Percentiles rank a stretch among this genome's conserved stretches.
Evolutionary conservation across 2,797 vertebrate genomes (phyloP).

Genomic region (Mormyrops attenuatus): DNA sequence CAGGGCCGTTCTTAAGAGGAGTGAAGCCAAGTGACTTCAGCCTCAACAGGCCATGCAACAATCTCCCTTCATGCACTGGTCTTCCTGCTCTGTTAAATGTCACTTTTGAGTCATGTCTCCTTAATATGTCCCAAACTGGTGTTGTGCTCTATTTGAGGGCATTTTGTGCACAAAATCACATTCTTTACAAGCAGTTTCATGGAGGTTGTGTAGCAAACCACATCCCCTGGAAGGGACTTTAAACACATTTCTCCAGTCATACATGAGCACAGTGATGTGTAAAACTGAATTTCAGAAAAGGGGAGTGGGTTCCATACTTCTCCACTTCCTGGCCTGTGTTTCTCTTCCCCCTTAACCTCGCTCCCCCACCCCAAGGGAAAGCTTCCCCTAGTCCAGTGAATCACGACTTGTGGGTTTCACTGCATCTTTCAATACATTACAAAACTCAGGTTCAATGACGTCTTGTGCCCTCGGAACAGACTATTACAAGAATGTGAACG

Average conservation of each 20-base stretch:
- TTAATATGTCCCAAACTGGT: background rate
- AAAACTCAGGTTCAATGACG: background rate
- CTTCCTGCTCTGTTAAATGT: background rate
- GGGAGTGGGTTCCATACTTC: background rate
- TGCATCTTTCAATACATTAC: background rate
- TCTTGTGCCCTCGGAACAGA: background rate
- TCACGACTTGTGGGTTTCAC: background rate
- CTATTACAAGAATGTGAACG: background rate
- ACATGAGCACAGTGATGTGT: background rate
- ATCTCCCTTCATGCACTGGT: background rate
- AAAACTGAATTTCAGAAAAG: background rate
- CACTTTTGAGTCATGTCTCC: background rate
- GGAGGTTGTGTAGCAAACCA: background rate
- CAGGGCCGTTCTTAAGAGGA: background rate
- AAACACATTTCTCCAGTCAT: background rate
- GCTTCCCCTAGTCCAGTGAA: background rate
- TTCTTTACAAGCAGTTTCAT: background rate
- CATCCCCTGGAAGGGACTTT: background rate
- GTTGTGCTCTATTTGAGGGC: background rate
- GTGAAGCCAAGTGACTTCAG: background rate
- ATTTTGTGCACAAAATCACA: background rate
- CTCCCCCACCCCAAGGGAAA: background rate
- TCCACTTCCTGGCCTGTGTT: background rate
- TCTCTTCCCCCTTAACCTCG: background rate
- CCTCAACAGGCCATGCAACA: background rate